Base-by-base conservation (phyloP, 2,888 invertebrate genomes). In the Automeris io region DNA sequence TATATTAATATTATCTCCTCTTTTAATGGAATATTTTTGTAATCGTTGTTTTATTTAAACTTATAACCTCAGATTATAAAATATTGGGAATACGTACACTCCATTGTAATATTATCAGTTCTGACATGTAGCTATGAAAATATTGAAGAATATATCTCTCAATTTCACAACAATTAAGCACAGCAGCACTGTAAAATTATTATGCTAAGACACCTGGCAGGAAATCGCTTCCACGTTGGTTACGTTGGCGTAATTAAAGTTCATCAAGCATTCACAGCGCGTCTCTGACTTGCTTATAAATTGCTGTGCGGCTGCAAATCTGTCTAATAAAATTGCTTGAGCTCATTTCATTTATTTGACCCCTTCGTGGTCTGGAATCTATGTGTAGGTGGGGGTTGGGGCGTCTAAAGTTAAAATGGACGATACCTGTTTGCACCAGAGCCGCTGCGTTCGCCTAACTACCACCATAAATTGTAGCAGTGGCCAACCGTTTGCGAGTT, bases 381-480 rank as follows among this genome's bases (percentile, higher is more conserved):
- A 42, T 40, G 36, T 35, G 33, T 37, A 16, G 8, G 46, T 42
- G 45, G 39, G 54, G 42, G 55, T 44, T 38, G 46, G 47, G 46
- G 50, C 35, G 48, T 46, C 41, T 46, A 39, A 32, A 19, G 33
- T 39, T 57, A 56, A 45, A 54, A 45, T 54, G 53, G 54, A 41
- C 43, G 45, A 45, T 64, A 72, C 69, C 70, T 67, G 69, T 59
- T 63, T 60, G 61, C 57, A 57, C 60, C 54, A 50, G 47, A 53
- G 59, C 46, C 56, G 64, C 65, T 66, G 59, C 62, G 62, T 61
- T 70, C 57, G 67, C 63, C 64, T 72, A 76, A 76, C 70, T 74
- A 67, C 69, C 61, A 54, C 61, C 64, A 74, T 79, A 76, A 77
- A 77, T 74, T 70, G 61, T 65, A 60, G 62, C 64, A 67, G 65